Base-by-base conservation (phyloP, 2,797 vertebrate genomes). In the Lithobates sylvaticus region DNA sequence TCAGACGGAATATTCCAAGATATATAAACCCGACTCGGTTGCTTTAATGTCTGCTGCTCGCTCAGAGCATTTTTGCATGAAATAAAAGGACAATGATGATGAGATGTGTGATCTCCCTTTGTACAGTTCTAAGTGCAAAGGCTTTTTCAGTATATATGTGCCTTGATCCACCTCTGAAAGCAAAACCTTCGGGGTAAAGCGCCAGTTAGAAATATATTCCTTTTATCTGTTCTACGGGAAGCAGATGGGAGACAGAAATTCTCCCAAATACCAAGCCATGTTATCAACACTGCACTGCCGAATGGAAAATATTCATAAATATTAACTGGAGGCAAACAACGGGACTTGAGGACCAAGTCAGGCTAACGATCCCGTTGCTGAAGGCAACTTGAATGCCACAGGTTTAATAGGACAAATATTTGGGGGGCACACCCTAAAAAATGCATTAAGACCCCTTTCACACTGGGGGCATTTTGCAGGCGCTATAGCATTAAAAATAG, bases 81-180 rank as follows among this genome's bases (percentile, higher is more conserved):
- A 87, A 78, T 83, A 61, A 83, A 83, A 87, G 86, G 69, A 87
- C 86, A 50, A 79, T 78, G 81, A 83, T 87, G 16, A 69, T 47
- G 70, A 87, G 69, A 78, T 71, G 71, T 54, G 75, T 58, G 39
- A 83, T 87, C 80, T 87, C 85, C 80, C 80, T 34, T 78, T 18
- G 68, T 75, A 78, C 84, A 75, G 39, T 26, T 36, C 79, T 83
- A 83, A 86, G 74, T 78, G 68, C 74, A 73, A 76, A 86, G 78
- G 9, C 82, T 73, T 83, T 39, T 78, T 76, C 32, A 29, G 27
- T 42, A 67, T 39, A 26, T 68, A 39, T 13, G 68, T 13, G 68
- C 21, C 74, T 78, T 83, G 67, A 83, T 78, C 39, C 58, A 27
- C 47, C 54, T 58, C 74, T 78, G 54, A 75, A 74, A 87, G 58